Conservation (phyloP, 1,140 invertebrate genomes). For the Parasteatoda tepidariorum region DNA sequence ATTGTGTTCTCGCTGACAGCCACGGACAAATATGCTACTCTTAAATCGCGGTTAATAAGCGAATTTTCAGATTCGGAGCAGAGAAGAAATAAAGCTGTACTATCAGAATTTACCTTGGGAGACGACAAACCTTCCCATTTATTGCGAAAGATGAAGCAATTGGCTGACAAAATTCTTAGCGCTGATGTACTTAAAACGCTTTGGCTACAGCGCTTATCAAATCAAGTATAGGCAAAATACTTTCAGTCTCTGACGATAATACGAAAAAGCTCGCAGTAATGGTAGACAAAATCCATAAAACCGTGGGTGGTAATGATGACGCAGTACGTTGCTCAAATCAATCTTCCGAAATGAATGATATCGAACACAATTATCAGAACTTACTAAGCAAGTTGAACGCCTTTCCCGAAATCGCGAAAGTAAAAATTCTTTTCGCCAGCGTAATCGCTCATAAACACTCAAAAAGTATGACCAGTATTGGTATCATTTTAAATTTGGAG, state of each 20-base stretch:
- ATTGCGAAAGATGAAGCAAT: background rate
- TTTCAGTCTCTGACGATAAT: too few relatives aligned
- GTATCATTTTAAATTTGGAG: background rate
- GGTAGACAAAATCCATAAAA: too few relatives aligned
- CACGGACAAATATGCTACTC: background rate
- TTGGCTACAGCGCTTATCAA: constrained; percentile 2
- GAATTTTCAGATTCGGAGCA: constrained; percentile 5
- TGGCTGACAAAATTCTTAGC: background rate
- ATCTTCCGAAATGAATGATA: background rate
- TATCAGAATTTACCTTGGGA: background rate
- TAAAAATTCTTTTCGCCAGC: background rate
- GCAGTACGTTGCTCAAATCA: too few relatives aligned
- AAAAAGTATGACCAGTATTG: background rate
- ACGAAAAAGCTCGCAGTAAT: too few relatives aligned
- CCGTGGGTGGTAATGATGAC: too few relatives aligned
- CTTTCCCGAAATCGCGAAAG: background rate
- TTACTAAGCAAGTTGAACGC: background rate
- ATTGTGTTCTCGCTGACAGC: background rate
- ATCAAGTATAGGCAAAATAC: background rate
- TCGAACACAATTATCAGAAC: background rate
- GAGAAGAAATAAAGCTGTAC: background rate
- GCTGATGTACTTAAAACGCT: constrained; percentile 1
- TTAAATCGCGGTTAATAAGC: background rate
- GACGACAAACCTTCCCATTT: constrained; percentile 3
- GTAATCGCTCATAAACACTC: background rate